Evolutionary conservation across 2,888 invertebrate genomes (phyloP), one percentile per base, ranked within the genome.

Genomic region (Tholera decimalis): DNA sequence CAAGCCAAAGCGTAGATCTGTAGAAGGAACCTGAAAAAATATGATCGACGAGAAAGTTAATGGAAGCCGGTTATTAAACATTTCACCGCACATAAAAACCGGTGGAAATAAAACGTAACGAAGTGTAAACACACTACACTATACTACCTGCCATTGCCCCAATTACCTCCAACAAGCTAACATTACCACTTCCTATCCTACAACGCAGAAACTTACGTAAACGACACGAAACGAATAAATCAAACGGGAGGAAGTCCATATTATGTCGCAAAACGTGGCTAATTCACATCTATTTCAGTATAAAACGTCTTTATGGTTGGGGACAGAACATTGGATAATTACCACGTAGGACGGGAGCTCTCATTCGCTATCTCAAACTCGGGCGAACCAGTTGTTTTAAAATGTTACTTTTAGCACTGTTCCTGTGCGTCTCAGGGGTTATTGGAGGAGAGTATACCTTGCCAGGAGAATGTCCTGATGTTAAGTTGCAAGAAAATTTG

Each of bases 241-340:
- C 82, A 78, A 66, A 77, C 61, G 24, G 74, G 75, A 85, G 88
- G 87, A 88, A 78, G 85, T 83, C 64, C 70, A 58, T 60, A 80
- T 85, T 77, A 82, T 44, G 20, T 33, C 57, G 41, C 49, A 55
- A 73, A 63, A 64, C 68, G 69, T 73, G 62, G 67, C 54, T 77
- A 73, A 82, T 81, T 79, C 58, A 78, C 46, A 15, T 73, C 76
- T 78, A 80, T 76, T 82, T 78, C 35, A 62, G 82, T 78, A 72
- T 77, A 75, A 82, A 79, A 85, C 85, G 80, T 83, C 89, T 88
- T 88, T 88, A 82, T 69, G 80, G 53, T 75, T 76, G 87, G 88
- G 90, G 87, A 86, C 89, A 78, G 81, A 57, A 88, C 84, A 94
- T 94, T 93, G 92, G 75, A 91, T 94, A 93, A 95, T 92, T 93